Conservation (phyloP, 2,797 vertebrate genomes). For the Cynodonichthys magdalenae region DNA sequence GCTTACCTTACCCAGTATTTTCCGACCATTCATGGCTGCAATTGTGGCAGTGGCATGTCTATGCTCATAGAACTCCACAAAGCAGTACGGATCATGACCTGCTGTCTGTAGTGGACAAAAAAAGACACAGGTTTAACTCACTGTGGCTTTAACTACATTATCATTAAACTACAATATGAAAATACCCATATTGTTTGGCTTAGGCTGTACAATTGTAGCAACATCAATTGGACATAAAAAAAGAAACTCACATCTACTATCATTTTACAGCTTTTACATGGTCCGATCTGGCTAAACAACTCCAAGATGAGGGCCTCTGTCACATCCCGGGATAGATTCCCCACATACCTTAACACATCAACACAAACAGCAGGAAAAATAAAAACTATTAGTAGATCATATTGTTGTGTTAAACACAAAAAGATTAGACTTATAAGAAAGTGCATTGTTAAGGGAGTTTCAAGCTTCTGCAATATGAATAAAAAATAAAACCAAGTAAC, state of each 20-base stretch:
- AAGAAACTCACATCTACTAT: constrained; percentile 91
- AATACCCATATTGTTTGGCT: neutral
- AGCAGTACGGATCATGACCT: constrained; percentile 98
- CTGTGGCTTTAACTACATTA: neutral
- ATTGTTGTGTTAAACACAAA: constrained; percentile 14
- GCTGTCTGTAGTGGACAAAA: constrained; percentile 86
- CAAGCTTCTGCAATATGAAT: too few relatives aligned
- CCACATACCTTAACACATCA: constrained; percentile 84
- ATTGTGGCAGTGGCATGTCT: constrained; percentile 96
- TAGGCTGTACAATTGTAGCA: neutral
- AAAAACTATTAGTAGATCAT: too few relatives aligned
- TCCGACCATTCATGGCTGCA: constrained; percentile 98
- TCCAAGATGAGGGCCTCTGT: constrained; percentile 94
- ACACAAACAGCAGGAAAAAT: too few relatives aligned
- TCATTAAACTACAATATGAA: neutral
- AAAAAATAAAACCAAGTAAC: too few relatives aligned
- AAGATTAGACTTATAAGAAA: neutral
- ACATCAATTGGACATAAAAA: constrained; percentile 18
- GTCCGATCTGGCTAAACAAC: constrained; percentile 94
- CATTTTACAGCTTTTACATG: constrained; percentile 98
- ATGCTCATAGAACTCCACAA: constrained; percentile 98
- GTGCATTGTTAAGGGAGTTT: too few relatives aligned
- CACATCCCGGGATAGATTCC: constrained; percentile 94
- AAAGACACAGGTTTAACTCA: constrained; percentile 32
- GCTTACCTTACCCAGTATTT: constrained; percentile 99